Evolutionary conservation across 2,888 invertebrate genomes (phyloP).

Genomic region (Macrosiphum euphorbiae): DNA sequence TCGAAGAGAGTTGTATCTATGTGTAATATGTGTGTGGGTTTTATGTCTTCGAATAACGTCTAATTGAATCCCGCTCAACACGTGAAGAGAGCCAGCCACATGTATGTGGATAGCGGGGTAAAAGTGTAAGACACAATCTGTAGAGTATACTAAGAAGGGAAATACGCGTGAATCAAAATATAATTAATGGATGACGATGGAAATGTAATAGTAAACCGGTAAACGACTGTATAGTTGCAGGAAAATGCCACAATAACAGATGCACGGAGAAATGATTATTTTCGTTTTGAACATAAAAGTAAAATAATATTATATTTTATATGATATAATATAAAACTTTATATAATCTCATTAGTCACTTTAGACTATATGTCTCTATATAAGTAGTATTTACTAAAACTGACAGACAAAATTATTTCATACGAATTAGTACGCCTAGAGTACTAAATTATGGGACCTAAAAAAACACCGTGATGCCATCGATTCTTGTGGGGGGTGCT

Average conservation of each 20-base stretch:
- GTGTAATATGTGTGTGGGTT: constrained; percentile 22
- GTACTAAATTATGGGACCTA: too few relatives aligned
- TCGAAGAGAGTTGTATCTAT: neutral
- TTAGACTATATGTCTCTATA: too few relatives aligned
- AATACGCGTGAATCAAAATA: constrained; percentile 56
- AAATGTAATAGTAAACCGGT: constrained; percentile 47
- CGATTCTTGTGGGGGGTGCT: too few relatives aligned
- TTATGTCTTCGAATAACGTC: constrained; percentile 55
- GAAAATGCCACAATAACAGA: constrained; percentile 21
- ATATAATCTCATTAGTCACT: too few relatives aligned
- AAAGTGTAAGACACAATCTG: constrained; percentile 5
- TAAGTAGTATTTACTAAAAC: neutral
- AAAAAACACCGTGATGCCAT: too few relatives aligned
- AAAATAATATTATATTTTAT: neutral
- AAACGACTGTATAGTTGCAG: neutral
- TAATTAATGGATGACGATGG: constrained; percentile 60
- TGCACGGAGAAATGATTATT: constrained; percentile 1
- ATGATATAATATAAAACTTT: too few relatives aligned
- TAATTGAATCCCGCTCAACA: constrained; percentile 62
- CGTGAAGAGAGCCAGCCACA: neutral
- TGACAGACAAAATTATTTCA: neutral
- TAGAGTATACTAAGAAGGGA: neutral
- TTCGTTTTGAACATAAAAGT: constrained; percentile 6
- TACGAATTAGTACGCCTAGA: too few relatives aligned
- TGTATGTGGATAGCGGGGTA: neutral